A percentile compares a stretch with the other conserved stretches of the same genome.
phyloP scores from a whole-genome alignment of 2,113 vertebrate species.

The Siniperca chuatsi region DNA sequence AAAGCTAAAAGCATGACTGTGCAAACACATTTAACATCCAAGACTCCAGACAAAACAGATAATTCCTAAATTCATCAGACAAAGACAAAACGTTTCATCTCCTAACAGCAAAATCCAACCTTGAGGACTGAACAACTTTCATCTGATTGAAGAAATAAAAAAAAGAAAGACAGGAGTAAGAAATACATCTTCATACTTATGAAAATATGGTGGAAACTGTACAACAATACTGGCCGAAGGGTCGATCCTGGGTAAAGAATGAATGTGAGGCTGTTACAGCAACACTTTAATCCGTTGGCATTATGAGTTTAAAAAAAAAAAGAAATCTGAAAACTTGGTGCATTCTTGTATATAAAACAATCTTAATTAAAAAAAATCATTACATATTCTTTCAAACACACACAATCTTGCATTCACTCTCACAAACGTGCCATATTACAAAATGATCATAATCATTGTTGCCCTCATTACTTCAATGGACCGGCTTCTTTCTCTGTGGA shows the following conservation, averaged over 20 bases:
- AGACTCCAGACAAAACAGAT: constrained; percentile 39
- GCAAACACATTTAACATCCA: constrained; percentile 74
- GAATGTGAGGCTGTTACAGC: constrained; percentile 47
- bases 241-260: constrained; percentile 47
- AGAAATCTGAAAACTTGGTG: constrained; percentile 42
- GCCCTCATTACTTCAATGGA: constrained; percentile 44
- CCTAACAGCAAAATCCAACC: constrained; percentile 34
- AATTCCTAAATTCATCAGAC: constrained; percentile 38
- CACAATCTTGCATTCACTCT: constrained; percentile 48
- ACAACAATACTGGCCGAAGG: constrained; percentile 85
- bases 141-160: constrained; percentile 54
- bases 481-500: constrained; percentile 60
- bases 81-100: constrained; percentile 27
- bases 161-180: constrained; percentile 46
- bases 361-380: constrained; percentile 44
- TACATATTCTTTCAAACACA: constrained; percentile 27
- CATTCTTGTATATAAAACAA: constrained; percentile 54
- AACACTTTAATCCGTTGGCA: constrained; percentile 81
- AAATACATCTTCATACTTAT: constrained; percentile 45
- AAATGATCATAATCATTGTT: constrained; percentile 27
- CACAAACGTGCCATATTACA: constrained; percentile 37
- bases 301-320: constrained; percentile 65
- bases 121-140: neutral
- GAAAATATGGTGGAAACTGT: constrained; percentile 75
- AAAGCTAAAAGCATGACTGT: constrained; percentile 79